Conservation (phyloP, 2,113 vertebrate genomes). For the Myotis brandtii region DNA sequence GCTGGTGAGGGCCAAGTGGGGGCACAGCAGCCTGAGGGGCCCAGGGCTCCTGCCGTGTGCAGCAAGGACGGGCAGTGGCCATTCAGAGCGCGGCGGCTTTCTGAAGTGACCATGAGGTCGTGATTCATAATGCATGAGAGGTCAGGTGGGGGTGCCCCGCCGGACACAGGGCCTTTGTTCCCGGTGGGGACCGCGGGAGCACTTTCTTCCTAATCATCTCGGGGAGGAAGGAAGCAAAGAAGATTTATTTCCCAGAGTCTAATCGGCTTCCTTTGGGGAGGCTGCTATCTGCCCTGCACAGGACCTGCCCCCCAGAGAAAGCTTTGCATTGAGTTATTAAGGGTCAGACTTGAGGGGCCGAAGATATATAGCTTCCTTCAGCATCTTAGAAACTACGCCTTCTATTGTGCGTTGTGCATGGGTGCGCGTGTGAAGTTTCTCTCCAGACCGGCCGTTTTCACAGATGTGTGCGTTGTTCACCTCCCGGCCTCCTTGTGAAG, state of each 20-base stretch:
- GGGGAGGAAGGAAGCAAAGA: constrained; percentile 45
- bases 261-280: constrained; percentile 15
- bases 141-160: neutral
- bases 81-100: constrained; percentile 16
- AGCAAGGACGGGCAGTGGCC: neutral
- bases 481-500: too few relatives aligned
- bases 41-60: neutral
- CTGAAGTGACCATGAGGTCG: constrained; percentile 55
- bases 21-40: neutral
- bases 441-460: neutral
- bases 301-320: neutral
- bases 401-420: neutral
- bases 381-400: neutral
- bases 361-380: neutral
- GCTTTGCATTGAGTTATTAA: neutral
- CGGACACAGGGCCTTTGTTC: constrained; percentile 58
- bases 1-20: neutral
- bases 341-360: neutral
- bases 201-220: neutral
- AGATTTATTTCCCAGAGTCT: neutral
- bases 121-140: constrained; percentile 66
- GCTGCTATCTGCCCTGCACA: neutral
- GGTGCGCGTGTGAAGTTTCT: too few relatives aligned
- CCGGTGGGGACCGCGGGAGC: rapidly evolving
- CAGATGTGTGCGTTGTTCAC: neutral